Evolutionary conservation across 2,888 invertebrate species (phyloP).

Genomic region (Noctua janthe): DNA sequence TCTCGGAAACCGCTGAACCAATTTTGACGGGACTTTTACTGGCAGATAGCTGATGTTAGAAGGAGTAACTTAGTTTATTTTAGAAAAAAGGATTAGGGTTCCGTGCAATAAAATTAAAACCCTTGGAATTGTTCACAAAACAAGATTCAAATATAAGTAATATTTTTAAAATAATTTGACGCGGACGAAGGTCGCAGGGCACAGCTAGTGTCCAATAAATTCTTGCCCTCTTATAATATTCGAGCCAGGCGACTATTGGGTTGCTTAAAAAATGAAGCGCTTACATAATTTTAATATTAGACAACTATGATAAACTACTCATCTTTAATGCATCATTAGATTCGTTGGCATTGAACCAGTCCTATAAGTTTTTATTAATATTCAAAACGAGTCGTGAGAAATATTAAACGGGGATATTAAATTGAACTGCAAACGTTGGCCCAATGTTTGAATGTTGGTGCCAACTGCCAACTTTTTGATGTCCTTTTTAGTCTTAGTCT

Average conservation of each 20-base stretch:
- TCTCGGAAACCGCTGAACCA: neutral
- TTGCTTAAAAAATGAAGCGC: neutral
- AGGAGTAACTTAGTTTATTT: neutral
- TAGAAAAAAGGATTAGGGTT: too few species aligned
- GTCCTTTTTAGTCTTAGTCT: neutral
- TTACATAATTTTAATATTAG: neutral
- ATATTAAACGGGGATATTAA: constrained; percentile 32
- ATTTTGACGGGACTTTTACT: neutral
- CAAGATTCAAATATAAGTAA: too few species aligned
- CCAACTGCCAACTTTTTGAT: constrained; percentile 21
- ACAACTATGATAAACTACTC: constrained; percentile 11
- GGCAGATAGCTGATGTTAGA: neutral
- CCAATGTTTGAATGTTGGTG: constrained; percentile 4
- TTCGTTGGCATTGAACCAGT: constrained; percentile 30
- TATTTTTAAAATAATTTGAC: too few species aligned
- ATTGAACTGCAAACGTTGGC: constrained; percentile 14
- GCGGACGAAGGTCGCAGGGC: too few species aligned
- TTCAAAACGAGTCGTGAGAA: constrained; percentile 44
- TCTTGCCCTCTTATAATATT: neutral
- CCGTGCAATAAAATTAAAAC: too few species aligned
- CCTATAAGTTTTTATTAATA: constrained; percentile 45
- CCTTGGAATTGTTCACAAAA: too few species aligned
- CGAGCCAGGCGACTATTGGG: neutral
- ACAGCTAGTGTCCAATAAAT: neutral
- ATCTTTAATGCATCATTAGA: constrained; percentile 33